Evolutionary conservation across 1,140 invertebrate genomes (phyloP).

Genomic region (Popillia japonica): DNA sequence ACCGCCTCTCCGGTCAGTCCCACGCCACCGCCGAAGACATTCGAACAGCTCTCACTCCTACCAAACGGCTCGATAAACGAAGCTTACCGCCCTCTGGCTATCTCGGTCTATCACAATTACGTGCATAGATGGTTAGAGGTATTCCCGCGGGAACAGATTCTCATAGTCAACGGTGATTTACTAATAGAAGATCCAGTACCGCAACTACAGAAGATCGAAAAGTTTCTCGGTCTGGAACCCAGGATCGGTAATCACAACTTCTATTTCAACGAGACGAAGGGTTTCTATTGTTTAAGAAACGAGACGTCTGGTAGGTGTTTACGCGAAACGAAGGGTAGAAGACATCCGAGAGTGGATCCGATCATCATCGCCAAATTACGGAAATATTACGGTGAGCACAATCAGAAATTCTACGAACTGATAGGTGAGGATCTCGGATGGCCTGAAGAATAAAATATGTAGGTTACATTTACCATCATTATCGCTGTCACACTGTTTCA

Average conservation of each 20-base stretch:
- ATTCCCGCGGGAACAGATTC: slow-evolving; percentile 89
- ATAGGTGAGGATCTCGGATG: slow-evolving; percentile 91
- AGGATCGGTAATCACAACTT: slow-evolving; percentile 88
- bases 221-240: slow-evolving; percentile 84
- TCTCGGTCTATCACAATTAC: slow-evolving; percentile 87
- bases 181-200: slow-evolving; percentile 94
- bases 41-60: slow-evolving; percentile 82
- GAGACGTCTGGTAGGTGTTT: slow-evolving; percentile 90
- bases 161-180: slow-evolving; percentile 94
- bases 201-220: slow-evolving; percentile 87
- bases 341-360: slow-evolving; percentile 87
- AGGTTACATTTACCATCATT: neutral
- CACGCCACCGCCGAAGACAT: slow-evolving; percentile 66
- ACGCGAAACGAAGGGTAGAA: slow-evolving; percentile 92
- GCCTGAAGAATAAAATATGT: slow-evolving; percentile 75
- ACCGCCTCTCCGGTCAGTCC: slow-evolving; percentile 67
- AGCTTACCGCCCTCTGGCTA: slow-evolving; percentile 74
- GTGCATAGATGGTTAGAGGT: slow-evolving; percentile 85
- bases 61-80: slow-evolving; percentile 85
- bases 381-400: slow-evolving; percentile 94
- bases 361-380: slow-evolving; percentile 86
- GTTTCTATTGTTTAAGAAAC: slow-evolving; percentile 93
- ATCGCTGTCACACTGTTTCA: neutral
- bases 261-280: slow-evolving; percentile 96
- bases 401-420: slow-evolving; percentile 94